phyloP scores from a whole-genome alignment of 1,140 invertebrate species.

The Dreissena rostriformis region DNA sequence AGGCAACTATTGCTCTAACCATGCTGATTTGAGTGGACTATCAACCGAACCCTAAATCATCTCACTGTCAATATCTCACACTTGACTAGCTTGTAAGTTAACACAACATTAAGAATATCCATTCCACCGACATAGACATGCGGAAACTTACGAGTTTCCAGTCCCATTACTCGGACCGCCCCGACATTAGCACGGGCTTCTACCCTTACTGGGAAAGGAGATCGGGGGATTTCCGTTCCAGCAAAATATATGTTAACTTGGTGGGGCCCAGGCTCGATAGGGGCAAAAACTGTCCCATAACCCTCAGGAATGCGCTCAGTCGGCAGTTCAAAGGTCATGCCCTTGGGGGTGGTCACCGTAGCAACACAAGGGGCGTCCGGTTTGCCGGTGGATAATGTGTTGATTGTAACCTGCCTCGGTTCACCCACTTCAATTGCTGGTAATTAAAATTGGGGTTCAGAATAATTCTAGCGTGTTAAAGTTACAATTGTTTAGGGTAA shows the following conservation, averaged over 20 bases:
- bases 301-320: conserved; percentile 86
- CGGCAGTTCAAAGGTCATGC: conserved; percentile 84
- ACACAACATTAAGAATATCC: conserved; percentile 26
- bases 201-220: conserved; percentile 91
- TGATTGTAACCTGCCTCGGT: conserved; percentile 90
- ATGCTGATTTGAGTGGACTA: no score
- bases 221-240: conserved; percentile 91
- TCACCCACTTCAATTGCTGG: conserved; percentile 54
- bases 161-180: conserved; percentile 92
- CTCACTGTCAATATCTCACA: no score
- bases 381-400: conserved; percentile 86
- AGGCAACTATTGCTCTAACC: no score
- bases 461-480: background rate
- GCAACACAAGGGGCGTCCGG: conserved; percentile 86
- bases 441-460: conserved; percentile 79
- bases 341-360: conserved; percentile 76
- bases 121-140: conserved; percentile 35
- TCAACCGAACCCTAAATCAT: no score
- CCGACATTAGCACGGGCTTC: conserved; percentile 90
- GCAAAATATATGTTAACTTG: conserved; percentile 90
- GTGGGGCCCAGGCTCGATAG: conserved; percentile 90
- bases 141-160: conserved; percentile 90
- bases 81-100: background rate
- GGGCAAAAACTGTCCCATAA: conserved; percentile 92
- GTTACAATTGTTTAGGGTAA: no score